Percentiles rank a stretch among this genome's conserved stretches.
Conservation (phyloP, 1,140 invertebrate species). For the Drosophila kikkawai region DNA sequence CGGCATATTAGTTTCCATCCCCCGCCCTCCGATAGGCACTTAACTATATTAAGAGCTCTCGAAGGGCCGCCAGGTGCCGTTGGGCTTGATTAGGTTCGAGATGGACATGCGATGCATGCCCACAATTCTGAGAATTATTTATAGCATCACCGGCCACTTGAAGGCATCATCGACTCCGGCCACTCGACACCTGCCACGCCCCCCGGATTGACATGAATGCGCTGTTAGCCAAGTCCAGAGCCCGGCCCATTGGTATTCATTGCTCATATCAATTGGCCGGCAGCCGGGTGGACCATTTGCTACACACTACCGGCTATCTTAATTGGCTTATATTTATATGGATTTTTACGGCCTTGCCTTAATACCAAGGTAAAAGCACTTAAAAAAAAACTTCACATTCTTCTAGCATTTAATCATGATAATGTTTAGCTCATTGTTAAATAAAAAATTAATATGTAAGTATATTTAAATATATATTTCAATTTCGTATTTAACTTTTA, state of each 20-base stretch:
- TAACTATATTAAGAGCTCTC: constrained; percentile 13
- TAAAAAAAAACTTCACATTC: too few species aligned
- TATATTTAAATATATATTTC: too few species aligned
- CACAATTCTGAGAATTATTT: constrained; percentile 34
- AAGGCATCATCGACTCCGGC: constrained; percentile 12
- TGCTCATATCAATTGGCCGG: constrained; percentile 53
- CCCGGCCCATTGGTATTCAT: constrained; percentile 33
- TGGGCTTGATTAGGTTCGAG: constrained; percentile 29
- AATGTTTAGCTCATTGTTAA: too few species aligned
- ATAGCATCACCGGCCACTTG: constrained; percentile 35
- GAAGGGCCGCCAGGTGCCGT: constrained; percentile 23
- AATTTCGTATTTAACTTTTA: too few species aligned
- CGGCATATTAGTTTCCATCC: constrained; percentile 1
- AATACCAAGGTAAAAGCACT: neutral
- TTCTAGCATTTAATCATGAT: too few species aligned
- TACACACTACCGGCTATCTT: constrained; percentile 13
- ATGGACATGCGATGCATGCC: constrained; percentile 11
- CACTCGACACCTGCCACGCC: constrained; percentile 32
- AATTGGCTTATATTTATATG: constrained; percentile 59
- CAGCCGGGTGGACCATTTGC: constrained; percentile 2
- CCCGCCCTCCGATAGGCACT: neutral
- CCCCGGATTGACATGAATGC: neutral
- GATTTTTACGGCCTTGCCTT: constrained; percentile 11
- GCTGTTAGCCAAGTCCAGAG: neutral
- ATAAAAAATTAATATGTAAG: too few species aligned